A percentile compares a stretch with the other conserved stretches of the same genome.
phyloP scores from a whole-genome alignment of 2,797 vertebrate genomes.

The Eulemur coronatus region DNA sequence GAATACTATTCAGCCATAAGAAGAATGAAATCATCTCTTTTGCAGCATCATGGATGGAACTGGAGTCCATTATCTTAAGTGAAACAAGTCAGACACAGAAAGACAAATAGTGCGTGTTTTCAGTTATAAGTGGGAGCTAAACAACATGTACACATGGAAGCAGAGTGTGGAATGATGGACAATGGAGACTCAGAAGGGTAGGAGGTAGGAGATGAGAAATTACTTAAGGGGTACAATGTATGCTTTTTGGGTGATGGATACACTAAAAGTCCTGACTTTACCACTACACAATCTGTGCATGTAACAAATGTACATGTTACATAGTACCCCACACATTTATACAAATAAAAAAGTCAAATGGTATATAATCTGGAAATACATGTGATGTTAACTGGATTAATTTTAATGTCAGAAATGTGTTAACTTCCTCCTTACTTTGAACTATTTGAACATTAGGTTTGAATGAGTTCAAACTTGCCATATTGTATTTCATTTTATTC shows the following conservation, averaged over 20 bases:
- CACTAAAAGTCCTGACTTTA: neutral
- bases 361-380: neutral
- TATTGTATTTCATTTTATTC: neutral
- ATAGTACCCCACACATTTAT: neutral
- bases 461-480: neutral
- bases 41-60: neutral
- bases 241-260: neutral
- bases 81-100: neutral
- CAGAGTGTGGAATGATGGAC: neutral
- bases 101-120: no score
- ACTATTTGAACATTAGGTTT: neutral
- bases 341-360: conserved; percentile 8
- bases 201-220: neutral
- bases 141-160: neutral
- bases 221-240: neutral
- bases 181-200: neutral
- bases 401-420: conserved; percentile 17
- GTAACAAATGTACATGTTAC: neutral
- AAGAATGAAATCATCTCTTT: neutral
- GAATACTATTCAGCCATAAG: neutral
- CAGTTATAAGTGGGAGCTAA: neutral
- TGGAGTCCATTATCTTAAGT: neutral
- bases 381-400: neutral
- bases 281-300: neutral
- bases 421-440: neutral